Evolutionary conservation across 2,797 vertebrate genomes (phyloP).

Genomic region (Diglossa cyanea): DNA sequence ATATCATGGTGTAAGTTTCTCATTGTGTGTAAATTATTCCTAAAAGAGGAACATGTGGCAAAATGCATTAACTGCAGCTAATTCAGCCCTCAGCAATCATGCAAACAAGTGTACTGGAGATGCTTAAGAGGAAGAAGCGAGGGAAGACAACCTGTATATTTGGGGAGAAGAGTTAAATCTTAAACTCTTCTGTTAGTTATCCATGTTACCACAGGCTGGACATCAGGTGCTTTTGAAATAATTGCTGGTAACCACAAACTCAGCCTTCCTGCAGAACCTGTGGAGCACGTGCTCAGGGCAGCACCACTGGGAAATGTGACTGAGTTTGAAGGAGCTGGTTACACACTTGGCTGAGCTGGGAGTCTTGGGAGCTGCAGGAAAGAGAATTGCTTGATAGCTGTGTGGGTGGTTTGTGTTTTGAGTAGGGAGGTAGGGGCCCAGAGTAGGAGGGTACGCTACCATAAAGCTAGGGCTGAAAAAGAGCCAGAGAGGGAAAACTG

Average conservation of each 20-base stretch:
- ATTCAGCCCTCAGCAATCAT: background rate
- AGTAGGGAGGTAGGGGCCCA: background rate
- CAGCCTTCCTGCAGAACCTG: background rate
- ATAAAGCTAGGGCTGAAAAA: background rate
- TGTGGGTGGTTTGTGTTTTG: background rate
- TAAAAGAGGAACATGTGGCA: background rate
- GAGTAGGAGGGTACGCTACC: background rate
- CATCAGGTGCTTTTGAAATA: background rate
- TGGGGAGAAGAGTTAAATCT: background rate
- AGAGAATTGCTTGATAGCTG: background rate
- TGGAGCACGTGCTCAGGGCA: accelerated
- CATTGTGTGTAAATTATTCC: background rate
- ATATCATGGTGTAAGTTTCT: background rate
- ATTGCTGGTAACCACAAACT: background rate
- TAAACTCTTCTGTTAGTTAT: background rate
- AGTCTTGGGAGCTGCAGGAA: background rate
- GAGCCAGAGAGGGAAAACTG: background rate
- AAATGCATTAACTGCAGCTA: background rate
- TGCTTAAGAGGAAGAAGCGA: background rate
- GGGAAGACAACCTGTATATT: background rate
- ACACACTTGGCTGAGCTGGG: background rate
- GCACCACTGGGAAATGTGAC: background rate
- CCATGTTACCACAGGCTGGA: background rate
- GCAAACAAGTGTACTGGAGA: background rate
- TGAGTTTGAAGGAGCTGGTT: background rate